Percentiles rank a stretch among this genome's conserved stretches.
Conservation (phyloP, 1,140 invertebrate genomes). For the Drosophila parabipectinata region DNA sequence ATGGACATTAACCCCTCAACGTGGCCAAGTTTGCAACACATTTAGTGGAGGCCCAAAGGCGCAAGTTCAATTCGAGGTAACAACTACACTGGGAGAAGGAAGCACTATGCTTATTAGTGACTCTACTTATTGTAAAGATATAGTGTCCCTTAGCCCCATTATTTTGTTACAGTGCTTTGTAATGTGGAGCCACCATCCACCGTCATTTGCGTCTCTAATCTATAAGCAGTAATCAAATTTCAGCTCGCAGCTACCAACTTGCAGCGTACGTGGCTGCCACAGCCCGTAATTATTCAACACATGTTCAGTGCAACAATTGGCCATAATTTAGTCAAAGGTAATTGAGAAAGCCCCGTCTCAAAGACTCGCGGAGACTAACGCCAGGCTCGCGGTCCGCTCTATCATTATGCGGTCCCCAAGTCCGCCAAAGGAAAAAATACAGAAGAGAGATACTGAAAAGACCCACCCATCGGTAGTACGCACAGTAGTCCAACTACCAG, state of each 20-base stretch:
- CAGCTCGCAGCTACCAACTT: slow-evolving; percentile 66
- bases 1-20: slow-evolving; percentile 77
- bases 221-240: slow-evolving; percentile 81
- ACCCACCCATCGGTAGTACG: slow-evolving; percentile 14
- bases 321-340: slow-evolving; percentile 81
- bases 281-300: slow-evolving; percentile 80
- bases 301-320: slow-evolving; percentile 79
- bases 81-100: neutral
- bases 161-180: slow-evolving; percentile 13
- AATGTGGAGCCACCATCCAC: slow-evolving; percentile 26
- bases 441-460: slow-evolving; percentile 3
- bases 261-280: slow-evolving; percentile 52
- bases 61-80: slow-evolving; percentile 22
- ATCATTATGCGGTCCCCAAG: slow-evolving; percentile 54
- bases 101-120: no score
- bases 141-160: neutral
- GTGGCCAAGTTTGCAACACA: slow-evolving; percentile 78
- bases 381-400: slow-evolving; percentile 43
- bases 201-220: slow-evolving; percentile 54
- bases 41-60: slow-evolving; percentile 63
- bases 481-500: slow-evolving; percentile 43
- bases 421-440: slow-evolving; percentile 12
- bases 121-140: no score
- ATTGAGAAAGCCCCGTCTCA: slow-evolving; percentile 65
- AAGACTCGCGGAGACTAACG: slow-evolving; percentile 64